Conservation (phyloP, 2,888 invertebrate species). For the Eupithecia pulchellata region DNA sequence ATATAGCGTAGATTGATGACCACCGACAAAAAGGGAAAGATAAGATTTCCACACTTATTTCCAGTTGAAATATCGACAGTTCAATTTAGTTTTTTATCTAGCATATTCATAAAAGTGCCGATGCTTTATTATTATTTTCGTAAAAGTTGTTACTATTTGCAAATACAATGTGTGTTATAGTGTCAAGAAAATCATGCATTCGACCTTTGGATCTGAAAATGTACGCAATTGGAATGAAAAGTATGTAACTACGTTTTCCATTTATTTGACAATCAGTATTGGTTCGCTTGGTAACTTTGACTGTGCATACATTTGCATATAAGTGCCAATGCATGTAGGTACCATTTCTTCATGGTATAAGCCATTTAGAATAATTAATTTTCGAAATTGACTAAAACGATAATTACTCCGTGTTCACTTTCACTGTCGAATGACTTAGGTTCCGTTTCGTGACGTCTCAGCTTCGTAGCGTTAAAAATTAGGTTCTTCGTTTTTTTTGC, state of each 20-base stretch:
- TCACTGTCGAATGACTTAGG: conserved; percentile 75
- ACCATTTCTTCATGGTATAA: conserved; percentile 11
- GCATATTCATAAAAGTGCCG: background rate
- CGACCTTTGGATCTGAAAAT: conserved; percentile 67
- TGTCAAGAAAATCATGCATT: conserved; percentile 66
- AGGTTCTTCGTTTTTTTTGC: conserved; percentile 57
- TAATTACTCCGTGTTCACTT: conserved; percentile 73
- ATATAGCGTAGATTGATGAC: conserved; percentile 7
- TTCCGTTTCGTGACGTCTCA: conserved; percentile 71
- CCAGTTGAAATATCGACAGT: background rate
- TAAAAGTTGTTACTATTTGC: background rate
- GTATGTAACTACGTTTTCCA: conserved; percentile 67
- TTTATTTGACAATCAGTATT: conserved; percentile 39
- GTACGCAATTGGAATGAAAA: conserved; percentile 68
- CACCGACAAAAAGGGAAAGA: conserved; percentile 23
- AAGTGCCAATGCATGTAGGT: conserved; percentile 11
- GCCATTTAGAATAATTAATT: conserved; percentile 20
- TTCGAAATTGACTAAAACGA: conserved; percentile 41
- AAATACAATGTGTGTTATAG: conserved; percentile 42
- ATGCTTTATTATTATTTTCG: background rate
- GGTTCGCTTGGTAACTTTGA: conserved; percentile 28
- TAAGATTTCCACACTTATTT: conserved; percentile 18
- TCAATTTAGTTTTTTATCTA: conserved; percentile 14
- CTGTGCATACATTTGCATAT: conserved; percentile 36
- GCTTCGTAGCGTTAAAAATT: conserved; percentile 63